Conservation (phyloP, 2,797 vertebrate species). For the Fundulus diaphanus region DNA sequence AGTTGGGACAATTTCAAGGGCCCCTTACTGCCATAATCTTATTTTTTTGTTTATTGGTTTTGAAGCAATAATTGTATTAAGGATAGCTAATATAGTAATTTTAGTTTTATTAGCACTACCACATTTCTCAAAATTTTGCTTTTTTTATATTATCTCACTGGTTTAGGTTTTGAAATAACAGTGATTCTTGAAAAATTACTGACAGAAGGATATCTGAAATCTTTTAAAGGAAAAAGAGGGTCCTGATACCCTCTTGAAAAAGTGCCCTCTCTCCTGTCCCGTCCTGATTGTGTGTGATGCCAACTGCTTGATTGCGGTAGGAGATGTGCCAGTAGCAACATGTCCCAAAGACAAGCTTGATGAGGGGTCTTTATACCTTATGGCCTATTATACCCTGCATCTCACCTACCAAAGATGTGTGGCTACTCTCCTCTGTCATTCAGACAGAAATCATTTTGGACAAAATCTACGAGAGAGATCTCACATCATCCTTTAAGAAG, state of each 20-base stretch:
- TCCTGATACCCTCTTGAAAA: not conserved
- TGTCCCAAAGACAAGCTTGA: not conserved
- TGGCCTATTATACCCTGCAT: slow-evolving; percentile 41
- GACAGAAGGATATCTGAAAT: not conserved
- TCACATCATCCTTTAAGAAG: slow-evolving; percentile 42
- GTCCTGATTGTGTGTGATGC: not conserved
- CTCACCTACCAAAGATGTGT: slow-evolving; percentile 43
- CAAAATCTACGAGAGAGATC: slow-evolving; percentile 40
- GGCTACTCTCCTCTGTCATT: slow-evolving; percentile 45
- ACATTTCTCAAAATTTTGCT: too few relatives aligned
- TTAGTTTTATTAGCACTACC: not conserved
- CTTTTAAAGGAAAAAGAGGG: not conserved
- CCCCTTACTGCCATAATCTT: too few relatives aligned
- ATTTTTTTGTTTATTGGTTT: too few relatives aligned
- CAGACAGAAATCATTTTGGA: slow-evolving; percentile 37
- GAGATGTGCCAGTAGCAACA: not conserved
- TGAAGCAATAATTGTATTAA: too few relatives aligned
- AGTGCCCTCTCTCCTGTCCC: not conserved
- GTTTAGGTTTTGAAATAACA: too few relatives aligned
- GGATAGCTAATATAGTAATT: not conserved
- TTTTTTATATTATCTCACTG: not conserved
- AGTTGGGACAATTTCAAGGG: too few relatives aligned
- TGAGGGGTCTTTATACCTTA: slow-evolving; percentile 32
- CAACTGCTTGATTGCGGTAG: not conserved
- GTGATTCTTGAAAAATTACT: not conserved